Base-by-base conservation (phyloP, 2,888 invertebrate species). In the Plemyria rubiginata region DNA sequence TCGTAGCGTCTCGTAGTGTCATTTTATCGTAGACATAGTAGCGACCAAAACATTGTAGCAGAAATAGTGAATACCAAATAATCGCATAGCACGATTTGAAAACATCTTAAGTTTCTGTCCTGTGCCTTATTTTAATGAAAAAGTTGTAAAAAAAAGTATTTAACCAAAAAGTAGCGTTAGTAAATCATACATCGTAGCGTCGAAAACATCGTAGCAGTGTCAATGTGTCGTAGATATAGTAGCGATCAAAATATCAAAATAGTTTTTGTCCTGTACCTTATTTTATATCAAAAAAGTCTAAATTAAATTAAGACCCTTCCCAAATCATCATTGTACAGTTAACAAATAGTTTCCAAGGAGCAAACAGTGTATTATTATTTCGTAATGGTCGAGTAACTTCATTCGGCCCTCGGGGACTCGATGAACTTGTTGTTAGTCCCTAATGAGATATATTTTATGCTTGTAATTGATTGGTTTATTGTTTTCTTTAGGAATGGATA, bases 381-480 rank as follows among this genome's bases (percentile, higher is more conserved):
- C 22, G 12, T 53, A 46, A 46, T 58, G 46, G 46, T 40, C 38
- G 36, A 51, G 36, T 11, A 16, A 52, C 51, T 51, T 57, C 32
- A 51, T 45, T 59, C 38, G 51, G 22, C 43, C 59, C 46, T 15
- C 9, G 46, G 53, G 46, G 52, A 46, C 38, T 51, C 8, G 58
- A 38, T 38, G 36, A 62, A 62, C 51, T 64, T 55, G 55, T 54
- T 53, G 57, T 62, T 63, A 55, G 56, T 54, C 61, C 53, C 41
- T 70, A 67, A 67, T 67, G 60, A 68, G 56, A 51, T 50, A 55
- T 56, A 59, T 59, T 65, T 68, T 63, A 61, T 68, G 49, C 52
- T 54, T 15, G 36, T 64, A 70, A 66, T 65, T 68, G 68, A 66
- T 70, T 67, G 66, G n/a, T 70, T 69, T 67, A 68, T 68, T 66